Conservation (phyloP, 2,888 invertebrate species). For the Sphaerophoria rueppellii region DNA sequence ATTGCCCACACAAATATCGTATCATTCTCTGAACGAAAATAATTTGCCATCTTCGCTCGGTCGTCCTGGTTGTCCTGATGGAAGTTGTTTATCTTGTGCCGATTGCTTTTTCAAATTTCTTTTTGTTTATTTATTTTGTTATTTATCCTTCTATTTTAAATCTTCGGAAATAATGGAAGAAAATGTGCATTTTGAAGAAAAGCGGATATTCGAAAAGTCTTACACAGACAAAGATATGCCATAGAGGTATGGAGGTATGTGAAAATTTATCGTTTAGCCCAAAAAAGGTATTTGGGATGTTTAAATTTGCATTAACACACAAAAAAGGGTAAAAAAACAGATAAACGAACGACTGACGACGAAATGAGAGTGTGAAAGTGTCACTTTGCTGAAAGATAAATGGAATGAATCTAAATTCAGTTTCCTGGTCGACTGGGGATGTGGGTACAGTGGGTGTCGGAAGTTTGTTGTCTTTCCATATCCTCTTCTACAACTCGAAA, state of each 20-base stretch:
- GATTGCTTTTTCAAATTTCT: not conserved
- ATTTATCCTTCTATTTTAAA: not conserved
- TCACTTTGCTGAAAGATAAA: constrained; percentile 52
- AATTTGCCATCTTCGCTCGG: constrained; percentile 1
- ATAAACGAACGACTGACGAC: not conserved
- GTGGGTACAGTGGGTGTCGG: constrained; percentile 21
- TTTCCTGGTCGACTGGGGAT: constrained; percentile 3
- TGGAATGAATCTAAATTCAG: constrained; percentile 63
- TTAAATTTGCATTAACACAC: constrained; percentile 59
- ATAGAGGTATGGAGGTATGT: not conserved
- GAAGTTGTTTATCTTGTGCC: not conserved
- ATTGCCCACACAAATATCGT: constrained; percentile 28
- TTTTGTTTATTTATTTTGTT: not conserved
- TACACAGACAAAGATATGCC: not conserved
- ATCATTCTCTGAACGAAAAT: constrained; percentile 34
- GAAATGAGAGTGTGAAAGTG: constrained; percentile 59
- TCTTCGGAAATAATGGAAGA: not conserved
- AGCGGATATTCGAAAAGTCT: not conserved
- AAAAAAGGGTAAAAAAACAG: constrained; percentile 5
- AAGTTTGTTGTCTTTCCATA: constrained; percentile 1
- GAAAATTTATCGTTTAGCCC: constrained; percentile 1
- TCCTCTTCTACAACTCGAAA: not conserved
- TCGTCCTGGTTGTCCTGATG: not conserved
- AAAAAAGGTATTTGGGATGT: constrained; percentile 15
- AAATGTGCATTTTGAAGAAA: constrained; percentile 5